Base-by-base conservation (phyloP, 2,797 vertebrate genomes). In the Hozukius guyotensis region DNA sequence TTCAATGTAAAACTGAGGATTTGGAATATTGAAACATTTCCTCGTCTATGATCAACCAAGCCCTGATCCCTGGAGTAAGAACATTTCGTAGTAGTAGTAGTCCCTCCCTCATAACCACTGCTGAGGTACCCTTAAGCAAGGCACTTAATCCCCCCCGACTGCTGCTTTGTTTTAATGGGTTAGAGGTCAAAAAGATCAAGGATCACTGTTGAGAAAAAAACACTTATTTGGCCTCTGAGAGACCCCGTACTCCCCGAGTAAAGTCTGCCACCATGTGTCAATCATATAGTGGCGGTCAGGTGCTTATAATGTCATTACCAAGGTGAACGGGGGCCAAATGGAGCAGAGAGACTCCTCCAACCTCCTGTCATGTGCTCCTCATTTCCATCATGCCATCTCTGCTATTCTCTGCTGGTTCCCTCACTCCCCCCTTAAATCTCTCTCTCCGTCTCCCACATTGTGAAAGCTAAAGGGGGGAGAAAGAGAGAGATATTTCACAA, bases 321-420 rank as follows among this genome's bases (percentile, higher is more conserved):
- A 86, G 80, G 83, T 78, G 81, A 84, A 84, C 55, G 34, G 71
- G 49, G 62, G 87, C 82, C 77, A 75, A 80, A 68, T 53, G 52
- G 62, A 81, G 63, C 67, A 78, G 72, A 79, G 56, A 69, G 42
- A 76, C 72, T 52, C 77, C 34, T 81, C 67, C 76, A 67, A 24
- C 64, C 76, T 89, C 72, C 80, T 79, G 87, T 93, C 95, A 94
- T 94, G 92, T 94, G 92, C 87, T 92, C 82, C 65, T 93, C 76
- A 89, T 94, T 93, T 91, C 81, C 85, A 85, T 88, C 73, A 38
- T 77, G 62, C 86, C 86, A 85, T 86, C 85, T 80, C 88, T 78
- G 69, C 77, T 53, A 0, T 83, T 84, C 80, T 78, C 72, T 82
- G 69, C 72, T 77, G 57, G n/a, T 27, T 52, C 61, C 0, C 34